Conservation (phyloP, 2,797 vertebrate species). For the Sebastes variabilis region DNA sequence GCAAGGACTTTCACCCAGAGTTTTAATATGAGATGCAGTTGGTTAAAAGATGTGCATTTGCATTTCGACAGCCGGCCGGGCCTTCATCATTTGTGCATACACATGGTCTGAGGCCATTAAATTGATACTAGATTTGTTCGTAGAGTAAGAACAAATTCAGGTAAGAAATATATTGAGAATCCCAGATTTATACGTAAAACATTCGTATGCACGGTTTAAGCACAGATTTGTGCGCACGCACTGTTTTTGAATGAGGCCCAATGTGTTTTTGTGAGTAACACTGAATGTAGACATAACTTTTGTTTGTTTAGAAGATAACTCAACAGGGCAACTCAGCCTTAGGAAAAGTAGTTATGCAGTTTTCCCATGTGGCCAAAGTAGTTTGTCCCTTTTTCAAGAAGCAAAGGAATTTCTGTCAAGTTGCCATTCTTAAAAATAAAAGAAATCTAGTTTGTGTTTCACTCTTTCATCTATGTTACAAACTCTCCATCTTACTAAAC, state of each 20-base stretch:
- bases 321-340: neutral
- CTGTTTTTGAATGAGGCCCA: neutral
- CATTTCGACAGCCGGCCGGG: neutral
- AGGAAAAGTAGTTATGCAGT: neutral
- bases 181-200: too few species aligned
- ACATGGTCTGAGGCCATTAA: neutral
- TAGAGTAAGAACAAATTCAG: neutral
- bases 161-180: neutral
- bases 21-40: neutral
- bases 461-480: neutral
- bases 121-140: neutral
- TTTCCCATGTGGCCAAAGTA: neutral
- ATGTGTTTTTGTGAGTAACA: neutral
- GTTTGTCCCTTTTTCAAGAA: neutral
- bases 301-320: neutral
- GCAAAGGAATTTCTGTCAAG: neutral
- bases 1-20: neutral
- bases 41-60: neutral
- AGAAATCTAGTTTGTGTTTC: neutral
- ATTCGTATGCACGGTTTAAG: too few species aligned
- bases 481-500: neutral
- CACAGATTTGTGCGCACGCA: too few species aligned
- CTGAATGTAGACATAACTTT: neutral
- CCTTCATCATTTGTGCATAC: neutral
- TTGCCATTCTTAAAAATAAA: neutral